Percentiles rank a stretch among this genome's conserved stretches.
phyloP scores from a whole-genome alignment of 2,113 vertebrate species.

The Neotragus moschatus region DNA sequence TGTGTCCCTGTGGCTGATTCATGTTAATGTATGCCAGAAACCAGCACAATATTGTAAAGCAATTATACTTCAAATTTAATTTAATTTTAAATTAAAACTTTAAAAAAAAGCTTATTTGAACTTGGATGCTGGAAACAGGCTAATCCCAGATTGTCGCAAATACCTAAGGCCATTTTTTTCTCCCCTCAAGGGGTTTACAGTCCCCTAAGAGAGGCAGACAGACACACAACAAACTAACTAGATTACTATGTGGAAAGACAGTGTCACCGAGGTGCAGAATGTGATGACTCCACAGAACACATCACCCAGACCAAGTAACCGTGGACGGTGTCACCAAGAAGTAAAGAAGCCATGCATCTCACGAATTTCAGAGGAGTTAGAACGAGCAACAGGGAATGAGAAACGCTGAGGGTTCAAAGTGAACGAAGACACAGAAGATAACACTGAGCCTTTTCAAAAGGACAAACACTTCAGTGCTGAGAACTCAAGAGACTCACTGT shows the following conservation, averaged over 20 bases:
- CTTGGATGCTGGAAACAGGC: neutral
- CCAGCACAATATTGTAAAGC: neutral
- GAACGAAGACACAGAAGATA: neutral
- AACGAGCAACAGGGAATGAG: neutral
- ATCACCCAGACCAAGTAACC: accelerated
- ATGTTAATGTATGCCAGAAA: neutral
- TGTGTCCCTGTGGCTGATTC: neutral
- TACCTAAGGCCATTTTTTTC: neutral
- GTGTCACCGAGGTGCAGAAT: neutral
- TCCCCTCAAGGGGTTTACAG: neutral
- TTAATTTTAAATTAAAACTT: neutral
- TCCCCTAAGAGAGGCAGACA: neutral
- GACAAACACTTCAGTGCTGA: neutral
- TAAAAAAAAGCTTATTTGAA: neutral
- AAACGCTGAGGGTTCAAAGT: too few species aligned
- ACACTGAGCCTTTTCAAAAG: accelerated
- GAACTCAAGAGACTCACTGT: neutral
- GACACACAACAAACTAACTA: neutral
- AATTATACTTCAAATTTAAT: neutral
- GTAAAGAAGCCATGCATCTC: neutral
- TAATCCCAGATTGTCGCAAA: neutral
- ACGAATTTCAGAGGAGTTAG: neutral
- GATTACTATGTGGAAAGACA: too few species aligned
- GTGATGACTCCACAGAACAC: accelerated
- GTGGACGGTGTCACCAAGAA: accelerated